These are phyloP conservation scores for Poicephalus meyeri DNA, from an alignment of 2,113 vertebrate species.

Conservation along the genomic window DNA sequence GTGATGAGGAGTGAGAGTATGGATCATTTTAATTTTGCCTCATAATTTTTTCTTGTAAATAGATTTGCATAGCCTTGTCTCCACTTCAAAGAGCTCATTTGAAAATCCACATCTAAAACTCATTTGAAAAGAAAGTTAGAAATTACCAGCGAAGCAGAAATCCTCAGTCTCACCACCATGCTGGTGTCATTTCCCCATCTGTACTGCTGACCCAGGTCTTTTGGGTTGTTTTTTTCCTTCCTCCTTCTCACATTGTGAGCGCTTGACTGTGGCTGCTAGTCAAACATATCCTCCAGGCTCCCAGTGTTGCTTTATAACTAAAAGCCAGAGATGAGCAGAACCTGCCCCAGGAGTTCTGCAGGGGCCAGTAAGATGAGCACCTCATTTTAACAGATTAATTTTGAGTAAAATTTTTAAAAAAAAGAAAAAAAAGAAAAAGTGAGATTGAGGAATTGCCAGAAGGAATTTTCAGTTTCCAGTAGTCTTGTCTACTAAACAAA, in stretches of 20 bases:
- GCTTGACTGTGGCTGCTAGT: slow-evolving; percentile 6
- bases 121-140: slow-evolving; percentile 7
- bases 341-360: not conserved
- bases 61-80: not conserved
- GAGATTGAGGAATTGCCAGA: not conserved
- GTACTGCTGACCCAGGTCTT: slow-evolving; percentile 11
- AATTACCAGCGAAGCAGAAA: slow-evolving; percentile 52
- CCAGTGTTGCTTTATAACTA: not conserved
- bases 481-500: not conserved
- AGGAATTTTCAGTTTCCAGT: not conserved
- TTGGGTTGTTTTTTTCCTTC: not conserved
- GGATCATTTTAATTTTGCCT: not conserved
- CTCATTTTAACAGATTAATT: not conserved
- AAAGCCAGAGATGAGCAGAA: slow-evolving; percentile 18
- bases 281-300: not conserved
- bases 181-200: slow-evolving; percentile 18
- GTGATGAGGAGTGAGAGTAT: not conserved
- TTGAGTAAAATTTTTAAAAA: not conserved
- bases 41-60: not conserved
- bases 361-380: not conserved
- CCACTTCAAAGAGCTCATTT: slow-evolving; percentile 37
- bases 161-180: slow-evolving; percentile 17
- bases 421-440: not conserved
- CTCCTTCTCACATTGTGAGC: not conserved
- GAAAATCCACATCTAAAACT: slow-evolving; percentile 43